A percentile compares a stretch with the other conserved stretches of the same genome.
Conservation (phyloP, 2,888 invertebrate genomes). For the Adela reaumurella region DNA sequence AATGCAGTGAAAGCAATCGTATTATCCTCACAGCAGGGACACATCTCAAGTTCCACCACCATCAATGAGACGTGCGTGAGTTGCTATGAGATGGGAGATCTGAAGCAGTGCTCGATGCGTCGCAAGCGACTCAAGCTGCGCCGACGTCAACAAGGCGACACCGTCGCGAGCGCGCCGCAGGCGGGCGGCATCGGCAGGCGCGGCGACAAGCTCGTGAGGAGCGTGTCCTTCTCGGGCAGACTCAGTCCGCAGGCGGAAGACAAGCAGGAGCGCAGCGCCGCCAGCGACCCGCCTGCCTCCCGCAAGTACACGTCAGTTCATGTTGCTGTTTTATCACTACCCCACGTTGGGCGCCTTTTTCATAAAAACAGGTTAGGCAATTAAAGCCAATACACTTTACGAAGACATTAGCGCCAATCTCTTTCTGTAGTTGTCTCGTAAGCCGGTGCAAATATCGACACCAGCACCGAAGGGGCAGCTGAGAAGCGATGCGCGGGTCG, state of each 20-base stretch:
- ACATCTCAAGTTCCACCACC: constrained; percentile 50
- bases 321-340: too few species aligned
- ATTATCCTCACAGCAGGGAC: too few species aligned
- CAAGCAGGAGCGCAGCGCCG: constrained; percentile 55
- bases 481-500: too few species aligned
- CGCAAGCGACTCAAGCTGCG: constrained; percentile 38
- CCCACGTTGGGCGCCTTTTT: too few species aligned
- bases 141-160: constrained; percentile 25
- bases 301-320: constrained; percentile 45
- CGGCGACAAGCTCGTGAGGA: constrained; percentile 61
- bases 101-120: constrained; percentile 40
- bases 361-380: too few species aligned
- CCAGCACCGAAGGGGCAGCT: too few species aligned
- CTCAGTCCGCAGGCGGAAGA: constrained; percentile 55
- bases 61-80: constrained; percentile 53
- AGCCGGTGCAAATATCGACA: too few species aligned
- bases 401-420: too few species aligned
- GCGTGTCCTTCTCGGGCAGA: constrained; percentile 69
- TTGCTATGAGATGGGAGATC: constrained; percentile 44
- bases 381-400: too few species aligned
- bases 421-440: too few species aligned
- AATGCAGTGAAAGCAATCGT: too few species aligned
- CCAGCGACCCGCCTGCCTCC: constrained; percentile 62
- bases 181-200: constrained; percentile 8
- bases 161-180: constrained; percentile 11